A percentile compares a stretch with the other conserved stretches of the same genome.
Conservation (phyloP, 2,113 vertebrate species). For the Eleginops maclovinus region DNA sequence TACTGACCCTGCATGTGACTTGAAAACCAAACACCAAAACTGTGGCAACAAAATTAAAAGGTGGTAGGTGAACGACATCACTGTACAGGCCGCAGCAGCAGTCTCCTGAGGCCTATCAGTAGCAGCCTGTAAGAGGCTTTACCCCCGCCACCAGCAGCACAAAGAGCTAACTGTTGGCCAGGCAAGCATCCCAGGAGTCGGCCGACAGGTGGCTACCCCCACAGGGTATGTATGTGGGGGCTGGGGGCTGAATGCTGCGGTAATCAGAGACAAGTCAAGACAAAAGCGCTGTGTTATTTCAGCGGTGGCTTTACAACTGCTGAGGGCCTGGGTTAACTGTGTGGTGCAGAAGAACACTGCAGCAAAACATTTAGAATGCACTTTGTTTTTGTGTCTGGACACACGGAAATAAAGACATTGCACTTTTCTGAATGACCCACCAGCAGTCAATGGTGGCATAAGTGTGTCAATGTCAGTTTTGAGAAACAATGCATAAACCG, state of each 20-base stretch:
- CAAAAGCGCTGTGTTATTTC: conserved; percentile 68
- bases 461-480: neutral
- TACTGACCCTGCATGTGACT: conserved; percentile 7
- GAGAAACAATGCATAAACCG: neutral
- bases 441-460: neutral
- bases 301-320: conserved; percentile 57
- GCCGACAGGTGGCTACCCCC: conserved; percentile 78
- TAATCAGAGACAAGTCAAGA: conserved; percentile 70
- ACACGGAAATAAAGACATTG: neutral
- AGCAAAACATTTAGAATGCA: neutral
- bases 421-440: neutral
- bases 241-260: conserved; percentile 57
- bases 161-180: conserved; percentile 66
- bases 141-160: conserved; percentile 41
- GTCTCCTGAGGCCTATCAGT: conserved; percentile 66
- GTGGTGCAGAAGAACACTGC: neutral
- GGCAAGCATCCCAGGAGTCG: conserved; percentile 68
- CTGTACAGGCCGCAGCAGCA: conserved; percentile 36
- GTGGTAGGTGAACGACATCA: conserved; percentile 17
- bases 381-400: neutral
- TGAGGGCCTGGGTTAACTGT: conserved; percentile 56
- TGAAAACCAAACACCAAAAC: neutral
- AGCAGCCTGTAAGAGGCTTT: conserved; percentile 72
- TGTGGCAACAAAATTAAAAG: neutral
- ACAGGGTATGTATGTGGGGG: conserved; percentile 71